phyloP scores from a whole-genome alignment of 2,888 invertebrate species.

The Ctenicera cuprea region DNA sequence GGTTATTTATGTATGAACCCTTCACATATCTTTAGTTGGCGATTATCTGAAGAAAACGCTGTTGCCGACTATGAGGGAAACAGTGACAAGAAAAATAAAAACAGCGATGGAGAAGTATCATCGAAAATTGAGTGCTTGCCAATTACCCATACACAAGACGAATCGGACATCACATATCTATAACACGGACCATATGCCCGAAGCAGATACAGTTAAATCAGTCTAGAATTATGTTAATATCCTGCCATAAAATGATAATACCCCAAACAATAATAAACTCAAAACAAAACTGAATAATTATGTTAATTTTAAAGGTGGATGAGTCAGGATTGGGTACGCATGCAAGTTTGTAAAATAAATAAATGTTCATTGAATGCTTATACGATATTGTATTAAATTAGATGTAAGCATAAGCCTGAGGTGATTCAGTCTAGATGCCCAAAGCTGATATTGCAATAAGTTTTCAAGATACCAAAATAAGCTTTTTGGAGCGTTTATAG shows the following conservation, averaged over 20 bases:
- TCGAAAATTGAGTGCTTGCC: slow-evolving; percentile 74
- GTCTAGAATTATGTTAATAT: slow-evolving; percentile 75
- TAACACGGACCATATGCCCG: slow-evolving; percentile 62
- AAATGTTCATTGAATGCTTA: no score
- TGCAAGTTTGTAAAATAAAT: slow-evolving; percentile 5
- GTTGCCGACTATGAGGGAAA: slow-evolving; percentile 74
- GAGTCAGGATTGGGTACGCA: slow-evolving; percentile 66
- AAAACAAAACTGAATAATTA: slow-evolving; percentile 62
- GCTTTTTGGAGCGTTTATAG: no score
- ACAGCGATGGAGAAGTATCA: slow-evolving; percentile 55
- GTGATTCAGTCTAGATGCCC: no score
- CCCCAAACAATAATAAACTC: slow-evolving; percentile 17
- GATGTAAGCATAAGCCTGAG: no score
- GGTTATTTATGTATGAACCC: slow-evolving; percentile 81
- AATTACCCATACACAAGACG: slow-evolving; percentile 74
- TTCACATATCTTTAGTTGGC: slow-evolving; percentile 76
- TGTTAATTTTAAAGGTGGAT: slow-evolving; percentile 66
- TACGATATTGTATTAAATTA: no score
- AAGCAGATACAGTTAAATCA: slow-evolving; percentile 63
- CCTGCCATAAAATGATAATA: slow-evolving; percentile 66
- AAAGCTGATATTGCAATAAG: no score
- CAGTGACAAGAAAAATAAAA: slow-evolving; percentile 62
- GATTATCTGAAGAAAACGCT: slow-evolving; percentile 69
- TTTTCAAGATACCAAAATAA: no score
- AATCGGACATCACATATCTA: slow-evolving; percentile 60